Evolutionary conservation across 92 coral and sea anemone genomes (phyloP).

Genomic region (Meandrina meandrites): DNA sequence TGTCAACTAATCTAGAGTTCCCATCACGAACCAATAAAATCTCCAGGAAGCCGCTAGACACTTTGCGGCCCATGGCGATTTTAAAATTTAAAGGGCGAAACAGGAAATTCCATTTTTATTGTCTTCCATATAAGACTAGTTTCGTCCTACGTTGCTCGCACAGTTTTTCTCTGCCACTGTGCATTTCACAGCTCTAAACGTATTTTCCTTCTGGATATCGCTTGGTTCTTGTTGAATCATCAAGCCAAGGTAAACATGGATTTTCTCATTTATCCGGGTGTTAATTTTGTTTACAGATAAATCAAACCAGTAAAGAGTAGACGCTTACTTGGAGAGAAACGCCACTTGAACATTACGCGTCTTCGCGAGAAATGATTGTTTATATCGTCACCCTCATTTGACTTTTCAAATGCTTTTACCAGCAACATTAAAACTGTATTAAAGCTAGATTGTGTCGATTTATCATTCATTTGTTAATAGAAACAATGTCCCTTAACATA

Average conservation of each 20-base stretch:
- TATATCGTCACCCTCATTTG: neutral
- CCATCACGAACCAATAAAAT: neutral
- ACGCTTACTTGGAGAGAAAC: neutral
- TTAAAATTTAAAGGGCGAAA: constrained; percentile 29
- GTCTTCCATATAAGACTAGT: neutral
- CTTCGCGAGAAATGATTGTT: neutral
- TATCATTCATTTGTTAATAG: neutral
- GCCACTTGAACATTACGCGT: neutral
- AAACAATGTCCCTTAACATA: neutral
- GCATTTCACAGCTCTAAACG: neutral
- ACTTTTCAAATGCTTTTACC: neutral
- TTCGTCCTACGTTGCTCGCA: neutral
- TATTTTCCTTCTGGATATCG: neutral
- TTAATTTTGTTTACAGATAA: neutral
- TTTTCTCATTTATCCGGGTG: constrained; percentile 8
- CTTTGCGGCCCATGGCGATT: neutral
- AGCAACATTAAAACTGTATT: too few species aligned
- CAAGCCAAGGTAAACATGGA: constrained; percentile 30
- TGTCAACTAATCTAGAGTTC: neutral
- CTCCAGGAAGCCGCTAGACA: neutral
- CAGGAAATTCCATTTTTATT: constrained; percentile 30
- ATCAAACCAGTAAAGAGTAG: neutral
- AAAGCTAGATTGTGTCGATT: neutral
- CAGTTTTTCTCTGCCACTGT: neutral
- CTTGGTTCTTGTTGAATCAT: neutral